These are phyloP conservation scores for Florisuga fusca DNA, from an alignment of 2,797 vertebrate genomes.

Conservation along the genomic window DNA sequence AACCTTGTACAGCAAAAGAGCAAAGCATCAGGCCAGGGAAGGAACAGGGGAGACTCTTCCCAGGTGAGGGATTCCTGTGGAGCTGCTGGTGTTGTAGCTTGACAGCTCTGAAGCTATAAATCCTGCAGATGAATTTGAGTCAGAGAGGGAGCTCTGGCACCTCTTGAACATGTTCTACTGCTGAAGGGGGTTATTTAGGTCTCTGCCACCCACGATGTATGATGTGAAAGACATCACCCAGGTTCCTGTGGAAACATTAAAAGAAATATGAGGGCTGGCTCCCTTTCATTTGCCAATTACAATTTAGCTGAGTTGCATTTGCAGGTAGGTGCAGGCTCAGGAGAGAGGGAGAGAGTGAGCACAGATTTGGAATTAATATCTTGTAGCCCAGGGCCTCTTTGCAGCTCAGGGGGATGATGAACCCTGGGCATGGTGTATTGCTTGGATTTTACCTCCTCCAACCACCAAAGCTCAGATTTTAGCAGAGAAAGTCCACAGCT, in stretches of 20 bases:
- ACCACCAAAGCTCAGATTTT: neutral
- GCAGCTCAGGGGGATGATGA: neutral
- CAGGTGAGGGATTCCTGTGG: neutral
- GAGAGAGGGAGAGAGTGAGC: neutral
- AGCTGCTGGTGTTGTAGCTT: neutral
- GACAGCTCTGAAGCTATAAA: conserved; percentile 9
- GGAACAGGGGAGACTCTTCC: neutral
- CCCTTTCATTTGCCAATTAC: conserved; percentile 5
- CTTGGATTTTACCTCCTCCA: neutral
- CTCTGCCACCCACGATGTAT: conserved; percentile 55
- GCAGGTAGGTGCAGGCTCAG: conserved; percentile 63
- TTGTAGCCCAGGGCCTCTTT: neutral
- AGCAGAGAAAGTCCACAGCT: rapidly evolving
- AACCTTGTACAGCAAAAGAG: neutral
- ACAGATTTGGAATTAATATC: neutral
- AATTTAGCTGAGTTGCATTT: conserved; percentile 40
- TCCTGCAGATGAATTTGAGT: conserved; percentile 13
- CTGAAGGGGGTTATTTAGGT: conserved; percentile 52
- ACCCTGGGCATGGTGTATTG: neutral
- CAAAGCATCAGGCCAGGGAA: rapidly evolving
- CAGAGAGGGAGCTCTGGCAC: conserved; percentile 13
- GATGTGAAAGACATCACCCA: conserved; percentile 52
- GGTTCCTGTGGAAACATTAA: conserved; percentile 41
- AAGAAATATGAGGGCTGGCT: conserved; percentile 34
- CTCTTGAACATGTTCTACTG: neutral